Base-by-base conservation (phyloP, 2,113 vertebrate genomes). In the Neomonachus schauinslandi region DNA sequence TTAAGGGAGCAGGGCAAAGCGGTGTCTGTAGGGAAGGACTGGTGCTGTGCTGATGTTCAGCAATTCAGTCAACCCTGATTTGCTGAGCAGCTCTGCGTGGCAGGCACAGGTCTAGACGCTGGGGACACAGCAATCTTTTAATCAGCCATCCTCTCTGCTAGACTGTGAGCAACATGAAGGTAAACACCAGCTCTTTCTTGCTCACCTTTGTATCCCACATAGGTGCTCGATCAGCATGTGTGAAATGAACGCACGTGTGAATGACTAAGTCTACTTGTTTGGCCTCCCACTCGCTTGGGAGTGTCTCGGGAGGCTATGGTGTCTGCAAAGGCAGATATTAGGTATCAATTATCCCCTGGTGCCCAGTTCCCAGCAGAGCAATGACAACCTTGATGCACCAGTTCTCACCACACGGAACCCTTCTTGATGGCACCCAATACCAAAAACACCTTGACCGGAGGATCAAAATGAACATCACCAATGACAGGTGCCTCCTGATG, bases 101-200 rank as follows among this genome's bases (percentile, higher is more conserved):
- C 91, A 87, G 42, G 61, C 53, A 0, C 18, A 22, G 21, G 31
- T 39, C 88, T 21, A 21, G 46, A 69, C 33, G 10, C 77, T 49
- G 24, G 61, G 13, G 39, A n/a, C 1, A 0, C 15, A 13, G 15
- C 28, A 36, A 0, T 49, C n/a, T 51, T 31, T 53, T 31, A 19
- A 71, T 18, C 31, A 28, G 5, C 9, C n/a, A 14, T 51, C 76
- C 59, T 65, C 69, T 65, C 55, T 4, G 15, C 85, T 39, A 14
- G 69, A 36, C 55, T 16, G 4, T 33, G 18, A 74, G 74, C 67
- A 39, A 49, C 61, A 7, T 4, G n/a, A 80, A 76, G 26, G 79
- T 19, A 24, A n/a, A 19, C 7, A 12, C 49, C 42, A 67, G 26
- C 61, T 86, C 36, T 46, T 51, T 69, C 18, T 36, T 16, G 33